These are phyloP conservation scores for Tenthredo distinguenda DNA, from an alignment of 2,888 invertebrate species.

Conservation along the genomic window DNA sequence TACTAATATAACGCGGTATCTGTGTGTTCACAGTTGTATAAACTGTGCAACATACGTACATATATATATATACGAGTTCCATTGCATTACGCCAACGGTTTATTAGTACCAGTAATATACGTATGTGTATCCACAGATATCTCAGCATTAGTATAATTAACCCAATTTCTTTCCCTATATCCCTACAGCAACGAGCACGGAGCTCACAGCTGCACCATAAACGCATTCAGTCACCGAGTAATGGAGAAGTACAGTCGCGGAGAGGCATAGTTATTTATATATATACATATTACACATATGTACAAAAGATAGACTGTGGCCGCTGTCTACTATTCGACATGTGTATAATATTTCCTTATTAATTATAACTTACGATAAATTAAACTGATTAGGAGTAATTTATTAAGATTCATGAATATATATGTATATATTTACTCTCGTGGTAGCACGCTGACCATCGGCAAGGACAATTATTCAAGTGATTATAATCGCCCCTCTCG, in stretches of 20 bases:
- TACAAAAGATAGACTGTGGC: neutral
- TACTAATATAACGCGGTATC: neutral
- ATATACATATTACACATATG: neutral
- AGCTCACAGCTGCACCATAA: constrained; percentile 10
- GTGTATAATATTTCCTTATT: neutral
- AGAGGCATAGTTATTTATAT: neutral
- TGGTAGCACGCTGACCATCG: neutral
- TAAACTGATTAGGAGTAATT: neutral
- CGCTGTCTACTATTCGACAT: neutral
- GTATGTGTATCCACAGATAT: neutral
- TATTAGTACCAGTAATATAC: neutral
- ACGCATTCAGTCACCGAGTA: neutral
- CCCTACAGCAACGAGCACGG: neutral
- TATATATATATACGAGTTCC: neutral
- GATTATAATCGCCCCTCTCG: neutral
- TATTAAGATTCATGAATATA: neutral
- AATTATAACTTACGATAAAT: constrained; percentile 5
- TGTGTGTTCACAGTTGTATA: neutral
- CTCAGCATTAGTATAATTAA: constrained; percentile 32
- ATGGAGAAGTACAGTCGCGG: neutral
- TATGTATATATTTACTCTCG: neutral
- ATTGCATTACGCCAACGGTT: neutral
- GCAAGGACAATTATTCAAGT: neutral
- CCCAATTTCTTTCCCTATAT: constrained; percentile 23
- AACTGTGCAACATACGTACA: neutral